Evolutionary conservation across 30 jellyfish, hydroid and myxozoan species (phyloP), one percentile per base, ranked within the genome.

Genomic region (Turritopsis rubra): DNA sequence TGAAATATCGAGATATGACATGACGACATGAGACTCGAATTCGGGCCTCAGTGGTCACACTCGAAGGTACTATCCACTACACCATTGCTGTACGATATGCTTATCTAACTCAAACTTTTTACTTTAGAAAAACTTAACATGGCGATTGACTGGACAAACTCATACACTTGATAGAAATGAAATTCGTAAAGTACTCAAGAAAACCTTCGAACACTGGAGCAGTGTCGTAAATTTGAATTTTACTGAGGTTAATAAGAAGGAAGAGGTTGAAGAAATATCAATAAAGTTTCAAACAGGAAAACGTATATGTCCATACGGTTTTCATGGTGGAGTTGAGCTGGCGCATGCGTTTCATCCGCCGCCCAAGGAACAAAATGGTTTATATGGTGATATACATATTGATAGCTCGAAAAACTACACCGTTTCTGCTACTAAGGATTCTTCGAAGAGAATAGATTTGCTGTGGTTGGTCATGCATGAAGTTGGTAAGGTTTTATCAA

Each of bases 271-370:
- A 13, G 76, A 66, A 9, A 79, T 89, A 5, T 4, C 22, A 29
- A 88, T 84, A 7, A 72, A 73, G 29, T 89, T 89, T 81, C 90
- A 73, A 52, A 75, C 29, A 0, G 75, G 26, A 4, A 54, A 76
- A 22, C 96, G 84, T 52, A 71, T 75, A 18, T 93, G 85, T 66
- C 94, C 94, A 1, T 89, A 52, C 71, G 72, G 83, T 74, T 89
- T 89, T 81, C 91, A 89, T 74, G 82, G 75, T 20, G 94, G 94
- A 4, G 94, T 90, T 23, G 84, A 86, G 1, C 72, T 89, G 22
- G 96, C 96, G 21, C 96, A 89, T 66, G 96, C 94, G n/a, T 89
- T 84, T 77, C 85, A 89, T 65, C 96, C 96, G 73, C 65, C 26
- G 7, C 3, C 4, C 65, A 29, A 74, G 60, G 13, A 41, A 41